phyloP scores from a whole-genome alignment of 2,113 vertebrate species.

The Corythaeola cristata region DNA sequence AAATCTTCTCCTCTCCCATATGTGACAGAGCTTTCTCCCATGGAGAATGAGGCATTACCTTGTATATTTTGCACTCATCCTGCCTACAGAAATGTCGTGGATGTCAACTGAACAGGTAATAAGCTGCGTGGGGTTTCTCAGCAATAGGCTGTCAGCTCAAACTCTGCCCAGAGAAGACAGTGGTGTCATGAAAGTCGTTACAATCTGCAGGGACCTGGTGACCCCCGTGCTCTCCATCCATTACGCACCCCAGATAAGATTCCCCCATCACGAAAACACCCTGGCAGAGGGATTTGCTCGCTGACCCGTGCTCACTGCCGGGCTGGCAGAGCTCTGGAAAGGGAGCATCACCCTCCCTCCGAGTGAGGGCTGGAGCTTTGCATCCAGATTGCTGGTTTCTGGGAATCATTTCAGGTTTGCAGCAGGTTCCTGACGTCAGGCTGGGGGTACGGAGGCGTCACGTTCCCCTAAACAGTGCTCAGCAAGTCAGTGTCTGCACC shows the following conservation, averaged over 20 bases:
- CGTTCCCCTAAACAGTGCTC: neutral
- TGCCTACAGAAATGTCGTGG: neutral
- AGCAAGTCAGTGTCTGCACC: neutral
- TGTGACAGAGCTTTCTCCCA: neutral
- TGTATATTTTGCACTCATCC: neutral
- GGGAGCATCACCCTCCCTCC: neutral
- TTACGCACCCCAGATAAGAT: neutral
- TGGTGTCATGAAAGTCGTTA: constrained; percentile 36
- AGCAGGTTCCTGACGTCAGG: neutral
- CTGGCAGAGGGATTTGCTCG: rapidly evolving
- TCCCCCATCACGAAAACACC: neutral
- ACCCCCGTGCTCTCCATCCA: neutral
- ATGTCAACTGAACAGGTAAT: neutral
- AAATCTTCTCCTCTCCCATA: neutral
- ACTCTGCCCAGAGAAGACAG: constrained; percentile 16
- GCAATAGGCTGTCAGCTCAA: constrained; percentile 24
- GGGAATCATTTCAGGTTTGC: neutral
- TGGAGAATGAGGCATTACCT: neutral
- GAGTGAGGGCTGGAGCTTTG: neutral
- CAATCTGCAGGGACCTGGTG: neutral
- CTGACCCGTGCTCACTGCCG: neutral
- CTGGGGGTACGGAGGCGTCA: neutral
- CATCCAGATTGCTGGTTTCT: neutral
- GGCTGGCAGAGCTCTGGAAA: neutral
- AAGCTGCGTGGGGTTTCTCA: neutral